Percentiles rank a stretch among this genome's conserved stretches.
Conservation (phyloP, 2,888 invertebrate genomes). For the Omphaloscelis lunosa region DNA sequence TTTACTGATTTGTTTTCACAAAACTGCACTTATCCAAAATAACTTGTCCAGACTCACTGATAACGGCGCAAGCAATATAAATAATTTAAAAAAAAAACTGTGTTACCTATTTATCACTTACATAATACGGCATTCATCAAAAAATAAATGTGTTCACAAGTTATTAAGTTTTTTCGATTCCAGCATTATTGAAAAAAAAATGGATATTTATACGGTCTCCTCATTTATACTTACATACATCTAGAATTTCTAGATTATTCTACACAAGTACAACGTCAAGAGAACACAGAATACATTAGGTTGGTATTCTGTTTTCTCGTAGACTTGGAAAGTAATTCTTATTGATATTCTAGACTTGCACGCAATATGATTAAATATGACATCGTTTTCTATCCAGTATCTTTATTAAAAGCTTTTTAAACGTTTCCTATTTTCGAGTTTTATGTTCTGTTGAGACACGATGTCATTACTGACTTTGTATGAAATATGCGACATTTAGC, state of each 20-base stretch:
- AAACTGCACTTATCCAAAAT: too few species aligned
- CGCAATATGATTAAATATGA: conserved; percentile 1
- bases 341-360: conserved; percentile 8
- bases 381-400: neutral
- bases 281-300: neutral
- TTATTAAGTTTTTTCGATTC: too few species aligned
- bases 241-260: neutral
- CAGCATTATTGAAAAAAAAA: too few species aligned
- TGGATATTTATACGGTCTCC: too few species aligned
- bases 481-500: conserved; percentile 19
- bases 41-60: too few species aligned
- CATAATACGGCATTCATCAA: too few species aligned
- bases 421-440: neutral
- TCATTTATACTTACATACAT: neutral
- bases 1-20: too few species aligned
- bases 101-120: too few species aligned
- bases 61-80: too few species aligned
- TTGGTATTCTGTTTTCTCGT: neutral
- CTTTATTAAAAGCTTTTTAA: conserved; percentile 2
- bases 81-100: too few species aligned
- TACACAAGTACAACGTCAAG: neutral
- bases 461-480: neutral
- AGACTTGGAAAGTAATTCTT: neutral
- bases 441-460: neutral
- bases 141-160: too few species aligned